phyloP scores from a whole-genome alignment of 2,113 vertebrate genomes.

The Lepus timidus region DNA sequence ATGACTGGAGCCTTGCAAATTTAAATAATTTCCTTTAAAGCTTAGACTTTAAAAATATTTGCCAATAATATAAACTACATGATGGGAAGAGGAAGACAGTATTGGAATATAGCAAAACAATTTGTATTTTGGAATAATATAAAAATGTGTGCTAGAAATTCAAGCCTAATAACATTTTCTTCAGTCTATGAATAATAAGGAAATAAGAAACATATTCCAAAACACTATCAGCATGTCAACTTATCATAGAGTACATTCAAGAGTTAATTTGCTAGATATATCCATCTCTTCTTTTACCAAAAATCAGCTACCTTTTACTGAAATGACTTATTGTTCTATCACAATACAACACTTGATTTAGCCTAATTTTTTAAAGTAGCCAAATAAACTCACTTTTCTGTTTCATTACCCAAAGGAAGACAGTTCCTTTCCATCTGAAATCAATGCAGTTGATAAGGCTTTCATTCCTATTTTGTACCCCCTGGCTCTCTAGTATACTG shows the following conservation, averaged over 20 bases:
- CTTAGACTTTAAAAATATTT: slow-evolving; percentile 1
- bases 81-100: neutral
- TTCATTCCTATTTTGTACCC: slow-evolving; percentile 71
- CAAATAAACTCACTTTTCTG: neutral
- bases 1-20: neutral
- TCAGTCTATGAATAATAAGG: neutral
- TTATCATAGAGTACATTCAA: neutral
- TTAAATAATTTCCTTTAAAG: slow-evolving; percentile 12
- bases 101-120: neutral
- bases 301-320: slow-evolving; percentile 14
- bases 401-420: slow-evolving; percentile 54
- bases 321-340: neutral
- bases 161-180: neutral
- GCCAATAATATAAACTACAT: neutral
- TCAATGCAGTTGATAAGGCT: slow-evolving; percentile 57
- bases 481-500: neutral
- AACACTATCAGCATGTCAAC: neutral
- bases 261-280: neutral
- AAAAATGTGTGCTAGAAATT: neutral
- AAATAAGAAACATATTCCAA: neutral
- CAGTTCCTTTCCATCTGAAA: slow-evolving; percentile 39
- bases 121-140: neutral
- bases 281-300: neutral
- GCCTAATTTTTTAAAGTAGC: slow-evolving; percentile 5
- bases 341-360: slow-evolving; percentile 45